These are phyloP conservation scores for Xiphorhynchus elegans DNA, from an alignment of 2,113 vertebrate species.

Conservation along the genomic window DNA sequence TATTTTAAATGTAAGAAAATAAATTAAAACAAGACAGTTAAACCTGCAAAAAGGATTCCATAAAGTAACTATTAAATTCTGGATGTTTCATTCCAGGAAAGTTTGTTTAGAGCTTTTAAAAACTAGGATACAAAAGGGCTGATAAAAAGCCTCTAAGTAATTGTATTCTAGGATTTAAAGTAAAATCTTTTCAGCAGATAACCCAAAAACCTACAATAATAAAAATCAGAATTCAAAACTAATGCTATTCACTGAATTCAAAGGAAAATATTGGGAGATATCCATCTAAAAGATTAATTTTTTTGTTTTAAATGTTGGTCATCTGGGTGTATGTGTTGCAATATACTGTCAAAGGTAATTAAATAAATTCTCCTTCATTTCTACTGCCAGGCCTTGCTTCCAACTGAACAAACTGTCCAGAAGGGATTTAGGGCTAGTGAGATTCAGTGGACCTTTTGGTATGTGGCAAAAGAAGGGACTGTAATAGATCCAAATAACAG, in stretches of 20 bases:
- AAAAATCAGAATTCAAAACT: not conserved
- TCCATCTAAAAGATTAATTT: not conserved
- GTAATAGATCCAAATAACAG: not conserved
- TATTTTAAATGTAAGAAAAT: not conserved
- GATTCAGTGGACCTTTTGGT: not conserved
- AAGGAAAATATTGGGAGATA: not conserved
- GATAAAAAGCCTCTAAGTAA: not conserved
- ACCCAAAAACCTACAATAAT: not conserved
- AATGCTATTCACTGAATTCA: not conserved
- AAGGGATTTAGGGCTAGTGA: not conserved
- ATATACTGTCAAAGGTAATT: not conserved
- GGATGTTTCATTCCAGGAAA: not conserved
- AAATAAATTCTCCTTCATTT: not conserved
- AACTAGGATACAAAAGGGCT: not conserved
- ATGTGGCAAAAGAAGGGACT: not conserved
- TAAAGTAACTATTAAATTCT: not conserved
- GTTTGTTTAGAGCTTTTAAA: not conserved
- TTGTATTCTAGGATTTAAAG: not conserved
- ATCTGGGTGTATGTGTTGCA: not conserved
- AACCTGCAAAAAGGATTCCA: not conserved
- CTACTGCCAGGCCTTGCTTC: not conserved
- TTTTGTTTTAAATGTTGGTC: not conserved
- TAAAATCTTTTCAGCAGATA: not conserved
- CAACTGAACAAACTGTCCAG: not conserved
- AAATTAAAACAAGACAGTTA: not conserved